A percentile compares a stretch with the other conserved stretches of the same genome.
Evolutionary conservation across 2,113 vertebrate species (phyloP).

Genomic region (Cyprinodon tularosa): DNA sequence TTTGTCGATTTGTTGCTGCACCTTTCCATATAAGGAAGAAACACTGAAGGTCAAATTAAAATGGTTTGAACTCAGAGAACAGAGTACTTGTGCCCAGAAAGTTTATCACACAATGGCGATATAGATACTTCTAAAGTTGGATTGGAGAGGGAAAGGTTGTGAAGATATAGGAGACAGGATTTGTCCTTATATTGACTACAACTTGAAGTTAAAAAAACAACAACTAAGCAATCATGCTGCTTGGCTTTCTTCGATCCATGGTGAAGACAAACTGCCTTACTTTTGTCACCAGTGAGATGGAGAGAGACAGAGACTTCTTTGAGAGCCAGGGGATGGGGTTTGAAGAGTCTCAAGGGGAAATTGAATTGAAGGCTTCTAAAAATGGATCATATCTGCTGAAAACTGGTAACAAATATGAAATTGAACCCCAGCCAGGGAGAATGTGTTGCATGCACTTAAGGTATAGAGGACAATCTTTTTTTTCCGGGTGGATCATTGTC

Average conservation of each 20-base stretch:
- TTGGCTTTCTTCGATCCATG: background rate
- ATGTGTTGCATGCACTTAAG: background rate
- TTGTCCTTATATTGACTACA: background rate
- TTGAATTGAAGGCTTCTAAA: background rate
- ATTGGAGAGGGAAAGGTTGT: background rate
- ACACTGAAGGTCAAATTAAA: too few relatives aligned
- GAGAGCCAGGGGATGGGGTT: background rate
- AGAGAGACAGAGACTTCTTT: background rate
- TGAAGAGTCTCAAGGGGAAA: background rate
- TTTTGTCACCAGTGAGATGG: background rate
- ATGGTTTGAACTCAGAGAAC: too few relatives aligned
- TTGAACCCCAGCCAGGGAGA: background rate
- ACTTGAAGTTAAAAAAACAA: background rate
- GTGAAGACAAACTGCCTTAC: background rate
- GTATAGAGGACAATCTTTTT: too few relatives aligned
- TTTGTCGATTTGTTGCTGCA: too few relatives aligned
- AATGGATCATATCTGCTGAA: background rate
- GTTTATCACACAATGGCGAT: background rate
- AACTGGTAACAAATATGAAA: background rate
- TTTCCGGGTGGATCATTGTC: too few relatives aligned
- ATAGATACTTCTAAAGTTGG: background rate
- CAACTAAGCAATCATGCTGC: background rate
- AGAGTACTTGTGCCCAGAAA: background rate
- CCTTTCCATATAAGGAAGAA: too few relatives aligned
- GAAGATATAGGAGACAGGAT: background rate